Percentiles rank a stretch among this genome's conserved stretches.
phyloP scores from a whole-genome alignment of 1,140 invertebrate species.

The Drosophila elegans region DNA sequence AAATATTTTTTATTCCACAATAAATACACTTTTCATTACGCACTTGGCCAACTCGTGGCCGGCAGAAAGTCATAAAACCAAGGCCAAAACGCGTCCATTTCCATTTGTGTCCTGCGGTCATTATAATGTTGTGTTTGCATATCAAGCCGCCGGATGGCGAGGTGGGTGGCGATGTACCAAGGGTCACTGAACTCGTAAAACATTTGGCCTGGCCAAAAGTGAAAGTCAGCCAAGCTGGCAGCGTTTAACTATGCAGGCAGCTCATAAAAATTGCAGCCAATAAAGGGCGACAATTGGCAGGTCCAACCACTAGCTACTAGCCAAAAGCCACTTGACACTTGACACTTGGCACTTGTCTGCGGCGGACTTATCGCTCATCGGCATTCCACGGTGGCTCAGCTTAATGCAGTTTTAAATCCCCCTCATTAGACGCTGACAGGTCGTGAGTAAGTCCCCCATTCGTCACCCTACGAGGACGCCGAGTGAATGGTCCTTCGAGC shows the following conservation, averaged over 20 bases:
- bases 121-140: constrained; percentile 73
- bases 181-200: constrained; percentile 74
- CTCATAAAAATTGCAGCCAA: constrained; percentile 74
- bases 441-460: constrained; percentile 46
- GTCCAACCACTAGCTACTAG: constrained; percentile 21
- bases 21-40: constrained; percentile 76
- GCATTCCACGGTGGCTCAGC: constrained; percentile 21
- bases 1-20: constrained; percentile 76
- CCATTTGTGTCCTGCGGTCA: constrained; percentile 77
- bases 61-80: constrained; percentile 66
- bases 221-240: constrained; percentile 53
- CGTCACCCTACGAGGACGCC: constrained; percentile 43
- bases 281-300: constrained; percentile 66
- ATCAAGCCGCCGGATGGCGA: constrained; percentile 44
- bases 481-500: constrained; percentile 36
- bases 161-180: not conserved
- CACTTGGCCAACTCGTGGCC: constrained; percentile 66
- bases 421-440: constrained; percentile 42
- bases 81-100: constrained; percentile 58
- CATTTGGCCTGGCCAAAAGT: constrained; percentile 51
- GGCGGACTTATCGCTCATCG: constrained; percentile 37
- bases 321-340: constrained; percentile 15
- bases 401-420: constrained; percentile 58
- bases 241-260: constrained; percentile 63
- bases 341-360: constrained; percentile 30